Percentiles rank a stretch among this genome's conserved stretches.
phyloP scores from a whole-genome alignment of 2,113 vertebrate genomes.

The Paratilapia polleni region DNA sequence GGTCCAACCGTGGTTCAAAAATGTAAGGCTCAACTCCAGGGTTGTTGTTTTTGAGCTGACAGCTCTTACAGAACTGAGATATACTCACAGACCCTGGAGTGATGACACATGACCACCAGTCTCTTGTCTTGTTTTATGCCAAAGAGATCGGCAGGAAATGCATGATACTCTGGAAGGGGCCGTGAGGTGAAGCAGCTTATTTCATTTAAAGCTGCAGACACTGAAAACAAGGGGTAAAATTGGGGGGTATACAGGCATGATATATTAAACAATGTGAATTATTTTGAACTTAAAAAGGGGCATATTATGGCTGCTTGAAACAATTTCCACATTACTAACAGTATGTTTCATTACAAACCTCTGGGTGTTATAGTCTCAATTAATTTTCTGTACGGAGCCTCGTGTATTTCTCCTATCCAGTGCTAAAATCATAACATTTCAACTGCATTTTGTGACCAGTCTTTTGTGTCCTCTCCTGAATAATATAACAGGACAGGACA shows the following conservation, averaged over 20 bases:
- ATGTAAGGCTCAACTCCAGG: not conserved
- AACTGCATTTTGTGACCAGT: not conserved
- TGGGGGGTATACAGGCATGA: too few relatives aligned
- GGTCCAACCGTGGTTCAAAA: not conserved
- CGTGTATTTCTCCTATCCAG: not conserved
- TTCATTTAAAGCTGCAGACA: not conserved
- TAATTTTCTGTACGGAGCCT: not conserved
- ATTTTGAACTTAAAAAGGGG: not conserved
- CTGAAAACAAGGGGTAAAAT: not conserved
- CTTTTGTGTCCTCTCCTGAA: not conserved
- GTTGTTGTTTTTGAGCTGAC: not conserved
- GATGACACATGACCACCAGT: not conserved
- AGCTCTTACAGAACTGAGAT: too few relatives aligned
- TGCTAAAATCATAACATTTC: not conserved
- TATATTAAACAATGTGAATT: not conserved
- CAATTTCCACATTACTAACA: not conserved
- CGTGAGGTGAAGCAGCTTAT: not conserved
- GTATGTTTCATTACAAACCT: not conserved
- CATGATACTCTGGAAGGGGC: too few relatives aligned
- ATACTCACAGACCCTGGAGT: not conserved
- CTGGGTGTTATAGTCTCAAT: fast-evolving
- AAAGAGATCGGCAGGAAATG: not conserved
- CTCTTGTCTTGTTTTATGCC: not conserved
- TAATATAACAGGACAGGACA: not conserved
- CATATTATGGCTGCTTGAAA: too few relatives aligned